A percentile compares a stretch with the other conserved stretches of the same genome.
Conservation (phyloP, 2,113 vertebrate genomes). For the Falco punctatus region DNA sequence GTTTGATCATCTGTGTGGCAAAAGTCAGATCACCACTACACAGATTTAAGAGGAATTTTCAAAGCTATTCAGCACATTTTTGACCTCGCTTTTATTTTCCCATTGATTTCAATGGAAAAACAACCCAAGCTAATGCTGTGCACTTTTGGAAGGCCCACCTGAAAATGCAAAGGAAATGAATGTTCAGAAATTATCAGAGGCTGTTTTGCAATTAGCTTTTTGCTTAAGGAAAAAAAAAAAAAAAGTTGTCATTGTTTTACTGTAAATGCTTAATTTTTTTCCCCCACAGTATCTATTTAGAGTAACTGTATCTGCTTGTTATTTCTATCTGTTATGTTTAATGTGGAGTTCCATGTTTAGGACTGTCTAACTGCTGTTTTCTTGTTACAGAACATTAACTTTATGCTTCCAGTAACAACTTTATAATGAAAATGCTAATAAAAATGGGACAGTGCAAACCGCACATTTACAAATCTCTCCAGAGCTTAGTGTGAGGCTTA, state of each 20-base stretch:
- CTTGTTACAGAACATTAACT: conserved; percentile 59
- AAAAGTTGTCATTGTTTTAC: not conserved
- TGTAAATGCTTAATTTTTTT: not conserved
- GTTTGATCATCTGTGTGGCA: not conserved
- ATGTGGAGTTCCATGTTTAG: conserved; percentile 16
- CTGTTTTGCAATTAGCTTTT: not conserved
- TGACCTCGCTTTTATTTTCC: not conserved
- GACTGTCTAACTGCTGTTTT: conserved; percentile 21
- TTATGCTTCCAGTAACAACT: conserved; percentile 47
- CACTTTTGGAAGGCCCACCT: not conserved
- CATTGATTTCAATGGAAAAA: not conserved
- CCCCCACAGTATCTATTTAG: not conserved
- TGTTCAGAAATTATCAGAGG: not conserved
- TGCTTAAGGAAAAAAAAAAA: conserved; percentile 13
- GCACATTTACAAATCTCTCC: conserved; percentile 24
- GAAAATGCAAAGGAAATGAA: not conserved
- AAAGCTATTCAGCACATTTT: not conserved
- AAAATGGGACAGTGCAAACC: conserved; percentile 7
- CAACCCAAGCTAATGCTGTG: not conserved
- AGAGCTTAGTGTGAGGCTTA: conserved; percentile 29
- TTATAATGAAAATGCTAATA: conserved; percentile 60
- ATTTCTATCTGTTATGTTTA: conserved; percentile 36
- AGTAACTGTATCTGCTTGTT: conserved; percentile 10
- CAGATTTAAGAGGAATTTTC: not conserved
- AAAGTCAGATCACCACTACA: not conserved